Evolutionary conservation across 2,797 vertebrate species (phyloP).

Genomic region (Pristis pectinata): DNA sequence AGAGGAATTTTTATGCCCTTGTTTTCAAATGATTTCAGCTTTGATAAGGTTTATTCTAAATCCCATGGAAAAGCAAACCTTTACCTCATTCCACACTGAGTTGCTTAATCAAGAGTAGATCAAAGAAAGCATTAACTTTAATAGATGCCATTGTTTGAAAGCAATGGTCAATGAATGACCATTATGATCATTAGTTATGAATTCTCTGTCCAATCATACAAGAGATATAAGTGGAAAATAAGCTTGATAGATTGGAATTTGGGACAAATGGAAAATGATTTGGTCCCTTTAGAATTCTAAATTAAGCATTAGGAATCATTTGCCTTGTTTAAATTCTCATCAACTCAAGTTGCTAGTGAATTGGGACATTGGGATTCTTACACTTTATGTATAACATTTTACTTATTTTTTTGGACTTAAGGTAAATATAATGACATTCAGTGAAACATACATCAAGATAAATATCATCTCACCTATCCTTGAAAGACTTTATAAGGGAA

Average conservation of each 20-base stretch:
- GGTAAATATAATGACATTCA: not conserved
- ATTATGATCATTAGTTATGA: not conserved
- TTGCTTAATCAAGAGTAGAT: not conserved
- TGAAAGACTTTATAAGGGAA: not conserved
- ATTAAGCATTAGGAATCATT: not conserved
- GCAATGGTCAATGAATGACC: not conserved
- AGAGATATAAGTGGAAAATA: not conserved
- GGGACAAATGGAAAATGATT: not conserved
- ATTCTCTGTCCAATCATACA: not conserved
- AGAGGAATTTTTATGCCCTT: too few relatives aligned
- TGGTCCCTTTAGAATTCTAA: not conserved
- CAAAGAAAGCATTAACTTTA: not conserved
- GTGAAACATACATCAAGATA: not conserved
- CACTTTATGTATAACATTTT: not conserved
- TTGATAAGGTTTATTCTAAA: not conserved
- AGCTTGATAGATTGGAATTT: too few relatives aligned
- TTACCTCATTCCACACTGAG: not conserved
- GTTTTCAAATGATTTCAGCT: not conserved
- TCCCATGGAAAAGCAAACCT: not conserved
- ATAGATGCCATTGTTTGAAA: not conserved
- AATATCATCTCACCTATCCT: not conserved
- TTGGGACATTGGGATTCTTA: not conserved
- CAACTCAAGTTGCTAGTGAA: not conserved
- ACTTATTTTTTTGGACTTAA: too few relatives aligned
- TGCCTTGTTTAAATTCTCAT: not conserved